These are phyloP conservation scores for Aphaenogaster ashmeadi DNA, from an alignment of 1,140 invertebrate genomes.

Conservation along the genomic window DNA sequence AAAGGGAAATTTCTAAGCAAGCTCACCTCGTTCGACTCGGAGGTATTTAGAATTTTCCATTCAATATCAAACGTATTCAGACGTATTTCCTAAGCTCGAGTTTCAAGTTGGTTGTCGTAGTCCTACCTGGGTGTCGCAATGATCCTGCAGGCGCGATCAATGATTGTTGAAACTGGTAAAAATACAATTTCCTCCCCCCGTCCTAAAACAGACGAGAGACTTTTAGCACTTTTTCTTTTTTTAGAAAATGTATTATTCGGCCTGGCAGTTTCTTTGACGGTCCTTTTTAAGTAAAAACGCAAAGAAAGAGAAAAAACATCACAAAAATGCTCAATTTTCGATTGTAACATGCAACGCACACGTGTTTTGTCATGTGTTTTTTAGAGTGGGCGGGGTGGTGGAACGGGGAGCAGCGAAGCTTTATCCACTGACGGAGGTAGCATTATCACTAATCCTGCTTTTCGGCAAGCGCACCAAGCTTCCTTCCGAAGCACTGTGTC, in stretches of 20 bases:
- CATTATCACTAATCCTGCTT: constrained; percentile 93
- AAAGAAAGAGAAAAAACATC: not conserved
- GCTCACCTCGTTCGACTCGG: constrained; percentile 95
- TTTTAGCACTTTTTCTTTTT: constrained; percentile 1
- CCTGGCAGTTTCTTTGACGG: constrained; percentile 20
- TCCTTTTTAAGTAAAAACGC: constrained; percentile 14
- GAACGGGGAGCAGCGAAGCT: constrained; percentile 87
- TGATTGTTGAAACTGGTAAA: constrained; percentile 39
- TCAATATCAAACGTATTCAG: not conserved
- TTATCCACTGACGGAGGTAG: constrained; percentile 91
- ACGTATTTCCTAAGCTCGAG: constrained; percentile 14
- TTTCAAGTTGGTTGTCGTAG: constrained; percentile 29
- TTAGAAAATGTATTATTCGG: constrained; percentile 18
- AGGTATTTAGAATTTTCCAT: constrained; percentile 89
- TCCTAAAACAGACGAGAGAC: constrained; percentile 19
- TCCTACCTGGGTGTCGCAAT: constrained; percentile 22
- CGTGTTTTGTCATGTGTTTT: constrained; percentile 71
- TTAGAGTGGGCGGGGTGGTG: constrained; percentile 87
- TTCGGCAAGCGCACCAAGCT: constrained; percentile 87
- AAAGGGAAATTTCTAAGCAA: constrained; percentile 95
- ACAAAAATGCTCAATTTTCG: constrained; percentile 30
- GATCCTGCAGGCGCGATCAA: constrained; percentile 14
- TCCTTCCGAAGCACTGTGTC: constrained; percentile 96
- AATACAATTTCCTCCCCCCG: constrained; percentile 6
- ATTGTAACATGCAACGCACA: constrained; percentile 65